Percentiles rank a stretch among this genome's conserved stretches.
Conservation (phyloP, 2,797 vertebrate species). For the Hippocampus kuda region DNA sequence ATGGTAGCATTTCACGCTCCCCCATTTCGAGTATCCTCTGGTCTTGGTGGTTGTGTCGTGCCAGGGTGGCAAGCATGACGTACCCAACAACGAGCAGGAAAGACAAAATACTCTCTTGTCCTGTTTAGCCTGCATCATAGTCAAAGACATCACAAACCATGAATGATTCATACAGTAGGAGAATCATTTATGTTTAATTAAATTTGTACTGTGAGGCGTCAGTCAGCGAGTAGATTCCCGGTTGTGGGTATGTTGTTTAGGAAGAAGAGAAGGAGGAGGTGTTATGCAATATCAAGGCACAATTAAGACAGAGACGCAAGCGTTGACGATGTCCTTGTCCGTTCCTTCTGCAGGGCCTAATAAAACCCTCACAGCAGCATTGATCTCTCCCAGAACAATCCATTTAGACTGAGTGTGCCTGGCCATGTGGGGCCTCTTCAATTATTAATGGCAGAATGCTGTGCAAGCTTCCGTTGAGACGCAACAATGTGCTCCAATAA, state of each 20-base stretch:
- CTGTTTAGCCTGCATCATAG: slow-evolving; percentile 39
- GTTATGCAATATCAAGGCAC: slow-evolving; percentile 13
- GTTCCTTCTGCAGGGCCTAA: slow-evolving; percentile 61
- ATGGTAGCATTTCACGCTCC: slow-evolving; percentile 35
- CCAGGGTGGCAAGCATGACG: slow-evolving; percentile 33
- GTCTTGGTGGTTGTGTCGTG: slow-evolving; percentile 28
- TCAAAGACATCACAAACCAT: slow-evolving; percentile 47
- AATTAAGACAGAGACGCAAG: slow-evolving; percentile 49
- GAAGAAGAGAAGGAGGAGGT: slow-evolving; percentile 15
- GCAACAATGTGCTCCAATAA: slow-evolving; percentile 60
- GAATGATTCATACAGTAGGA: slow-evolving; percentile 56
- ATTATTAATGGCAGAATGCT: slow-evolving; percentile 68
- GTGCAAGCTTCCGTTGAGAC: slow-evolving; percentile 60
- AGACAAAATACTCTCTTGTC: slow-evolving; percentile 34
- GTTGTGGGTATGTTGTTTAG: slow-evolving; percentile 18
- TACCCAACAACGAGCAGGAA: slow-evolving; percentile 33
- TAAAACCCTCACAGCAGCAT: slow-evolving; percentile 66
- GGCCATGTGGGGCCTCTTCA: slow-evolving; percentile 63
- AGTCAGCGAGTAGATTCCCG: background rate
- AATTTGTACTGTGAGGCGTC: slow-evolving; percentile 12
- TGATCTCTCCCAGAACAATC: slow-evolving; percentile 68
- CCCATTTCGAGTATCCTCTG: slow-evolving; percentile 8
- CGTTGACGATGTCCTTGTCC: slow-evolving; percentile 52
- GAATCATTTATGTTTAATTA: slow-evolving; percentile 56
- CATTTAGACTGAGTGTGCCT: slow-evolving; percentile 64